Conservation (phyloP, 2,888 invertebrate genomes). For the Ceraclea dissimilis region DNA sequence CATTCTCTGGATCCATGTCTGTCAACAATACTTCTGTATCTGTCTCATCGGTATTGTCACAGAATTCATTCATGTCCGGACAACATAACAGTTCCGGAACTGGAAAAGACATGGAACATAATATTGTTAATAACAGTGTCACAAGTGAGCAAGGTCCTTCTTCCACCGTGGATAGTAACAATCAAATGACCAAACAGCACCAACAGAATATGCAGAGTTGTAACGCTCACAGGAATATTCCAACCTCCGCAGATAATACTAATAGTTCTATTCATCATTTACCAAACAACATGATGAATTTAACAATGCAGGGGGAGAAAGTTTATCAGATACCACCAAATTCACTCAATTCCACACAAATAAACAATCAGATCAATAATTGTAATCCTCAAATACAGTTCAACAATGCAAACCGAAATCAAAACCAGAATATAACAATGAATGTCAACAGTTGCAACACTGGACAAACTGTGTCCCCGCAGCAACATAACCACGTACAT, state of each 20-base stretch:
- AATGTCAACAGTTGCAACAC: not conserved
- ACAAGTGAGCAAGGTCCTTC: not conserved
- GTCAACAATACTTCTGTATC: slow-evolving; percentile 18
- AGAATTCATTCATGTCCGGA: slow-evolving; percentile 10
- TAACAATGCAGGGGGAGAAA: slow-evolving; percentile 23
- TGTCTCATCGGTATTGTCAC: slow-evolving; percentile 13
- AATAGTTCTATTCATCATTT: slow-evolving; percentile 19
- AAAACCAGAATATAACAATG: not conserved
- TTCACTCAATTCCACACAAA: slow-evolving; percentile 26
- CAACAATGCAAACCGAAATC: slow-evolving; percentile 35
- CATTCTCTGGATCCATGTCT: slow-evolving; percentile 7
- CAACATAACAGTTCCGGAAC: not conserved
- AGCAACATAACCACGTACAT: slow-evolving; percentile 20
- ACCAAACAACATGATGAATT: slow-evolving; percentile 23
- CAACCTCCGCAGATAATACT: slow-evolving; percentile 6
- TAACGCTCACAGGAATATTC: slow-evolving; percentile 14
- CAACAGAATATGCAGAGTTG: slow-evolving; percentile 13
- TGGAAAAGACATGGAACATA: not conserved
- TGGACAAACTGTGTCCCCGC: not conserved
- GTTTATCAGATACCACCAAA: slow-evolving; percentile 20
- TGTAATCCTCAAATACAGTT: slow-evolving; percentile 30
- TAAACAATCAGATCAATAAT: slow-evolving; percentile 43
- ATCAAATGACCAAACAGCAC: slow-evolving; percentile 14
- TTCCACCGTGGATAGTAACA: slow-evolving; percentile 7
- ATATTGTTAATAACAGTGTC: not conserved